These are phyloP conservation scores for Nymphalis io DNA, from an alignment of 1,140 invertebrate genomes.

Conservation along the genomic window DNA sequence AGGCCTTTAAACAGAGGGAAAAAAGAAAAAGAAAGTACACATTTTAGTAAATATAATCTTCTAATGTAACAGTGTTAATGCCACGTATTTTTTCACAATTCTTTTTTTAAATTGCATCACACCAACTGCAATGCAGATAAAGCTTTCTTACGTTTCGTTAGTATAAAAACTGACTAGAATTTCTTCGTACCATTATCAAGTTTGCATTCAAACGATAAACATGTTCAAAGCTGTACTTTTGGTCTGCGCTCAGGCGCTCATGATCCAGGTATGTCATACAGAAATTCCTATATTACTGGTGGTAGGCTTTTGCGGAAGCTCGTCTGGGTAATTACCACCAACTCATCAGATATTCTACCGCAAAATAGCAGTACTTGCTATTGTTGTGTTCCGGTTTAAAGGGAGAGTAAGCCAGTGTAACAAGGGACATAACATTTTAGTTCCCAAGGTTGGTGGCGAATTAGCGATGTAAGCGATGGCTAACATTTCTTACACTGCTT, in stretches of 20 bases:
- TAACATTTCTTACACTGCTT: too few species aligned
- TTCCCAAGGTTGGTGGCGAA: too few species aligned
- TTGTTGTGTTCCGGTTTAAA: too few species aligned
- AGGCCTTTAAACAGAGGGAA: too few species aligned
- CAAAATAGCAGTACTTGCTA: too few species aligned
- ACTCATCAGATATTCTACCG: too few species aligned
- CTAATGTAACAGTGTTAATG: conserved; percentile 43
- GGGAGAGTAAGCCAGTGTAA: too few species aligned
- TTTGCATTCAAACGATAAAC: conserved; percentile 4
- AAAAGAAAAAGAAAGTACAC: neutral
- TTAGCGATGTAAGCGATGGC: too few species aligned
- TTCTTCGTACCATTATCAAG: conserved; percentile 3
- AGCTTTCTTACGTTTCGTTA: neutral
- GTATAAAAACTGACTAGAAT: conserved; percentile 8
- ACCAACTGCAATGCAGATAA: neutral
- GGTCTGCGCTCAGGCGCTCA: conserved; percentile 44
- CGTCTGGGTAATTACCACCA: neutral
- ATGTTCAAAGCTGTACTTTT: conserved; percentile 42
- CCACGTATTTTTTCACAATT: neutral
- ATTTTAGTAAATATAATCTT: neutral
- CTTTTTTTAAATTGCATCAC: neutral
- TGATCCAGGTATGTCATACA: conserved; percentile 43
- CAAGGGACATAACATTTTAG: too few species aligned
- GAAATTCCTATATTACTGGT: too few species aligned
- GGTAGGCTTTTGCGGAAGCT: too few species aligned